These are phyloP conservation scores for Rhynchonycteris naso DNA, from an alignment of 2,797 vertebrate species.

Conservation along the genomic window DNA sequence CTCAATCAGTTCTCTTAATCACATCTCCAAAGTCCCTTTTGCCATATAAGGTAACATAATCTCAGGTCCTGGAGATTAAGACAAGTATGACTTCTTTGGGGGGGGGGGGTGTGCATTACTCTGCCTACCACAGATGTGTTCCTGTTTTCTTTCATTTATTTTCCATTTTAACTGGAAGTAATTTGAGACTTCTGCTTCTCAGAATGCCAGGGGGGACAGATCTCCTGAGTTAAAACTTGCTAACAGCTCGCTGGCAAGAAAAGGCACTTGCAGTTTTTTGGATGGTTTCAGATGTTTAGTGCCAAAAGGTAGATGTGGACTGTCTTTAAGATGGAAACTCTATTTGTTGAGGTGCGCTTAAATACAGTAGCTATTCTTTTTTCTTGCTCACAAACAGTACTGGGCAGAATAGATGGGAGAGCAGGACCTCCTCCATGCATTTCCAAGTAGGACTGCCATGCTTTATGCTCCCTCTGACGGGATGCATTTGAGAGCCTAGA, in stretches of 20 bases:
- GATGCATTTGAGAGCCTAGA: background rate
- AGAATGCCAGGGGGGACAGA: constrained; percentile 61
- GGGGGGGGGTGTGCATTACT: background rate
- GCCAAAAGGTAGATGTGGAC: constrained; percentile 44
- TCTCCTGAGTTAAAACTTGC: constrained; percentile 57
- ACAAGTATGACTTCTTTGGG: background rate
- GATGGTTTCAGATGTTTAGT: constrained; percentile 23
- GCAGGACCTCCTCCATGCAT: background rate
- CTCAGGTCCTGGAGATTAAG: background rate
- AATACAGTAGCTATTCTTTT: background rate
- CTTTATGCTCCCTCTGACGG: background rate
- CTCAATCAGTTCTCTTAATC: background rate
- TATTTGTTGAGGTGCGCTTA: background rate
- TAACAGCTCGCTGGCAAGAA: constrained; percentile 66
- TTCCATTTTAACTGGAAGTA: constrained; percentile 71
- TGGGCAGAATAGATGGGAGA: background rate
- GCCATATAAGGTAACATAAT: background rate
- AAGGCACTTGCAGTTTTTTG: background rate
- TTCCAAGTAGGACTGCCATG: background rate
- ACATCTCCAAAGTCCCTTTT: background rate
- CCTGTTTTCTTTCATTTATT: constrained; percentile 67
- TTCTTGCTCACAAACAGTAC: background rate
- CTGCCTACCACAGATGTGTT: constrained; percentile 26
- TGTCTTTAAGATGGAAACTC: constrained; percentile 36
- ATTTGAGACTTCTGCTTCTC: constrained; percentile 60